Conservation (phyloP, 1,140 invertebrate genomes). For the Orchestia grillus region DNA sequence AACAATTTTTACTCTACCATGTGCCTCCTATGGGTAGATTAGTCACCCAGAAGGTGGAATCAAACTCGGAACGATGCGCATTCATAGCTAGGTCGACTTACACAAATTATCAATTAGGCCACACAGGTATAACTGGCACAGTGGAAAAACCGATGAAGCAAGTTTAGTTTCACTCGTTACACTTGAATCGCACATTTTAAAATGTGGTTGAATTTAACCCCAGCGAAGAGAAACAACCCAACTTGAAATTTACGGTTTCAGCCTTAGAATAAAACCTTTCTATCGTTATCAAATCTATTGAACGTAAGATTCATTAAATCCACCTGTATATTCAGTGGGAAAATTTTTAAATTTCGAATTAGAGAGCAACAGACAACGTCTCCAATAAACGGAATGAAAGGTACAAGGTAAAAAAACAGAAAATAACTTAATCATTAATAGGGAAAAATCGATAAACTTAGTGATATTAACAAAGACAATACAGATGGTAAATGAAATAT, state of each 20-base stretch:
- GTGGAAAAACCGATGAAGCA: neutral
- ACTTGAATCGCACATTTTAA: neutral
- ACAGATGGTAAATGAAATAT: no score
- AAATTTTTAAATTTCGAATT: neutral
- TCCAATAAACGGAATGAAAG: neutral
- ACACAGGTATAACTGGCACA: no score
- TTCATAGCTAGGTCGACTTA: neutral
- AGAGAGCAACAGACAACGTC: neutral
- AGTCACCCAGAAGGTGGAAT: neutral
- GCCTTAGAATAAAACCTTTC: neutral
- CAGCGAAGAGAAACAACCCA: neutral
- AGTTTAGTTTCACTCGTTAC: neutral
- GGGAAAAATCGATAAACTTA: neutral
- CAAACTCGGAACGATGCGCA: neutral
- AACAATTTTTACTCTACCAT: neutral
- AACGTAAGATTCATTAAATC: neutral
- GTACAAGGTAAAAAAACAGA: no score
- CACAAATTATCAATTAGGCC: no score
- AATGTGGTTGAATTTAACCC: neutral
- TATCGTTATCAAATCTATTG: neutral
- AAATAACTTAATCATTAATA: no score
- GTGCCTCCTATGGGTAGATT: neutral
- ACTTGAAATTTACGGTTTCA: neutral
- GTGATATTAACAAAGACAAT: no score
- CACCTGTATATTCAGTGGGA: neutral